Percentiles rank a stretch among this genome's conserved stretches.
Conservation (phyloP, 2,888 invertebrate species). For the Hoplodrina blanda region DNA sequence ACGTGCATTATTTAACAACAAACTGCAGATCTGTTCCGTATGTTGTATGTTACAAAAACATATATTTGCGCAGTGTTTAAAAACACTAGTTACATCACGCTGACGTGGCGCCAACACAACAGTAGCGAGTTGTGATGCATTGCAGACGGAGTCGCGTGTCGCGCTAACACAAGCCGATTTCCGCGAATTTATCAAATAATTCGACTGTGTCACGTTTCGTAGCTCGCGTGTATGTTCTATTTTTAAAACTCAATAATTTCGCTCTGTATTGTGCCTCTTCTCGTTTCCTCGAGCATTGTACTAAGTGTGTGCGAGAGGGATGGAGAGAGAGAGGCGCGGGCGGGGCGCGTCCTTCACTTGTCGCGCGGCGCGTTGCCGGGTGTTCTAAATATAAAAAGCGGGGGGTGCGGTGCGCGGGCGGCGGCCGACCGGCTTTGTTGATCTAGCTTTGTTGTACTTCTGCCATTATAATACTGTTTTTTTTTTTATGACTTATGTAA, state of each 20-base stretch:
- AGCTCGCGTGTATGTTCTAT: slow-evolving; percentile 85
- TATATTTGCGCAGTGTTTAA: background rate
- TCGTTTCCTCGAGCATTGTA: slow-evolving; percentile 57
- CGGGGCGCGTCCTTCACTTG: slow-evolving; percentile 86
- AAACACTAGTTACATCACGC: background rate
- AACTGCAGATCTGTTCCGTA: background rate
- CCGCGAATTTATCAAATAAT: slow-evolving; percentile 71
- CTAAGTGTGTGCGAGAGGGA: slow-evolving; percentile 67
- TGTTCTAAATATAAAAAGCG: slow-evolving; percentile 74
- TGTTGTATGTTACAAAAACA: background rate
- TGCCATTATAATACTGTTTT: slow-evolving; percentile 44
- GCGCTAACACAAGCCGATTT: slow-evolving; percentile 54
- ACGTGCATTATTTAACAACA: background rate
- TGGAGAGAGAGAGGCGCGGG: slow-evolving; percentile 63
- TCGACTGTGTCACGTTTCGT: slow-evolving; percentile 74
- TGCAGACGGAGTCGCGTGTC: slow-evolving; percentile 49
- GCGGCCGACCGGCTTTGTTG: slow-evolving; percentile 68
- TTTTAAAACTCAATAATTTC: slow-evolving; percentile 80
- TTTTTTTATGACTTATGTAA: slow-evolving; percentile 45
- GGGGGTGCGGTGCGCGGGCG: slow-evolving; percentile 63
- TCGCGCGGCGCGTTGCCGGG: slow-evolving; percentile 76
- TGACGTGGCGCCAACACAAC: slow-evolving; percentile 3
- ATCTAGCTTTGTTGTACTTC: slow-evolving; percentile 70
- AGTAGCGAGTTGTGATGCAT: slow-evolving; percentile 30
- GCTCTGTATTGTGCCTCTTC: slow-evolving; percentile 71